Evolutionary conservation across 2,888 invertebrate genomes (phyloP).

Genomic region (Periphyllus acericola): DNA sequence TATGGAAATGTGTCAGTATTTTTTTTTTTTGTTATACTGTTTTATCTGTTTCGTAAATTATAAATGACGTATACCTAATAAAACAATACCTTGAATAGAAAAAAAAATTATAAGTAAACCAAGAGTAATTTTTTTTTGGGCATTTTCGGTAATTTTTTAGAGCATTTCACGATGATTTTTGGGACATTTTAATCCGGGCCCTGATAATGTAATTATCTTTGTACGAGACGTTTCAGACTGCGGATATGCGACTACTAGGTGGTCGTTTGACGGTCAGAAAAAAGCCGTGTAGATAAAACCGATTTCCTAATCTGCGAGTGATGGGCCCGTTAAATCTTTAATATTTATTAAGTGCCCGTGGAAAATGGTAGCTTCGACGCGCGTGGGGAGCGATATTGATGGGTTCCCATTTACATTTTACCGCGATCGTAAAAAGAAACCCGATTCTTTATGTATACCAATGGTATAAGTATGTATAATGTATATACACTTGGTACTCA

Average conservation of each 20-base stretch:
- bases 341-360: neutral
- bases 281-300: neutral
- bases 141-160: too few species aligned
- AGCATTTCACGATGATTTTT: too few species aligned
- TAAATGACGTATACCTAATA: too few species aligned
- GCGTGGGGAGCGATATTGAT: neutral
- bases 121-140: too few species aligned
- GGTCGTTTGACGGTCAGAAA: neutral
- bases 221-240: neutral
- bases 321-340: neutral
- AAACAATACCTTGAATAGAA: too few species aligned
- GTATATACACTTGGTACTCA: neutral
- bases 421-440: neutral
- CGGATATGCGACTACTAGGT: neutral
- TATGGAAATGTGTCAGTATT: too few species aligned
- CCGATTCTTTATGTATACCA: neutral
- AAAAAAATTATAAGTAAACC: too few species aligned
- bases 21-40: too few species aligned
- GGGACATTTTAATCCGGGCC: too few species aligned
- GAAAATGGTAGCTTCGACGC: neutral
- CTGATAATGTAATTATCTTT: too few species aligned
- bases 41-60: too few species aligned
- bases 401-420: neutral
- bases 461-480: neutral
- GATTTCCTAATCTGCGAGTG: neutral